Evolutionary conservation across 2,888 invertebrate genomes (phyloP), one percentile per base, ranked within the genome.

Genomic region (Callinectes sapidus): DNA sequence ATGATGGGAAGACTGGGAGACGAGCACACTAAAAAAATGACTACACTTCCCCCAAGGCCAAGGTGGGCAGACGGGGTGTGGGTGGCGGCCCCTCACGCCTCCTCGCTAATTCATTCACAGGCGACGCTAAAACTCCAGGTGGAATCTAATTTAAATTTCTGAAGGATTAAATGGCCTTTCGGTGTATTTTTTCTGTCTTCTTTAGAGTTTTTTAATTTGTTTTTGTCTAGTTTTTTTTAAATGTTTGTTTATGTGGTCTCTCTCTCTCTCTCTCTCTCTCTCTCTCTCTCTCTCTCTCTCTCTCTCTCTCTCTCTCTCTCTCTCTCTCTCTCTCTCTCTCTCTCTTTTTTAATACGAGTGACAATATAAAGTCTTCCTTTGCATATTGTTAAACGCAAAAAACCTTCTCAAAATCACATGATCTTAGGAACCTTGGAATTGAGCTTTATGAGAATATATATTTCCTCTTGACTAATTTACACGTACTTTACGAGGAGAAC

Each of bases 1-100:
- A 71, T 71, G 28, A 71, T 71, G 71, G 71, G 71, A 71, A n/a
- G 71, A 23, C 8, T 10, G 8, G 71, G 6, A 71, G 71, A 71
- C 28, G 71, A n/a, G 23, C 28, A 71, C n/a, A 1, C 2, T 8
- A 66, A n/a, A 66, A 71, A 71, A 71, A 71, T 2, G 3, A 71
- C 71, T n/a, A n/a, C 71, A 71, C 23, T 71, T 71, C 71, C 71
- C n/a, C 71, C n/a, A 71, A 28, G 71, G 71, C 71, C 71, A n/a
- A 71, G 71, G 71, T 71, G 23, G 23, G 61, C 18, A 18, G 61
- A 2, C 71, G 71, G 10, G 71, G 2, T 18, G 23, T 23, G 71
- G 71, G 71, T n/a, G 16, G 61, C 28, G 71, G n/a, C 16, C 23
- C 35, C 35, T 35, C 35, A 81, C 81, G 81, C 35, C 81, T 81